Evolutionary conservation across 2,113 vertebrate genomes (phyloP), one percentile per base, ranked within the genome.

Genomic region (Rana temporaria): DNA sequence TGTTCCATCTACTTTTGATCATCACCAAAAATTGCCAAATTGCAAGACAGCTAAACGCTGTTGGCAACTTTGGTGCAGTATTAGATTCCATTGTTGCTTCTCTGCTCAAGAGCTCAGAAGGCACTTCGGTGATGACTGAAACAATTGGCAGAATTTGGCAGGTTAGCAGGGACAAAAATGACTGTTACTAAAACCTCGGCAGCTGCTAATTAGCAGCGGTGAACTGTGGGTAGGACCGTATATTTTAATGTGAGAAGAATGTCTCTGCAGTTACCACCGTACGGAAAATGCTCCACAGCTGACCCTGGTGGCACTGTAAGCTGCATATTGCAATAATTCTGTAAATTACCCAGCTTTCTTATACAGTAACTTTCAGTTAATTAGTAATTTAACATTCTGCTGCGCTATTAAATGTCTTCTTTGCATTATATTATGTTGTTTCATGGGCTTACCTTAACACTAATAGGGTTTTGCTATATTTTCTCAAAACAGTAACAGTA

Each of bases 381-480:
- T 93, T 94, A 94, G 93, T 94, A 94, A 94, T 94, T 94, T 95
- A 95, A 93, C 94, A 94, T 94, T 94, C 94, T 86, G 92, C 91
- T 85, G 88, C 20, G 87, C 94, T 93, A 94, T 92, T 94, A 96
- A 99, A 97, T 90, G 91, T 95, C 93, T 95, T 93, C 91, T 90
- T 94, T 93, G 93, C 92, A 92, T 94, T 94, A 94, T 94, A 94
- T 94, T 93, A 95, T 91, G 91, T 94, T 95, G 94, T 95, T 94
- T 94, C 94, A 95, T 94, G 92, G 90, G 89, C 93, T 90, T 95
- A 93, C 94, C 94, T 93, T 94, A 95, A 94, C 93, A 93, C 93
- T 95, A 95, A 95, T 94, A 91, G 94, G 92, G 91, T 93, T 94
- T 93, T 92, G 92, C 94, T 93, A 92, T 93, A 94, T 95, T 95